Evolutionary conservation across 1,140 invertebrate genomes (phyloP).

Genomic region (Bombus superbus): DNA sequence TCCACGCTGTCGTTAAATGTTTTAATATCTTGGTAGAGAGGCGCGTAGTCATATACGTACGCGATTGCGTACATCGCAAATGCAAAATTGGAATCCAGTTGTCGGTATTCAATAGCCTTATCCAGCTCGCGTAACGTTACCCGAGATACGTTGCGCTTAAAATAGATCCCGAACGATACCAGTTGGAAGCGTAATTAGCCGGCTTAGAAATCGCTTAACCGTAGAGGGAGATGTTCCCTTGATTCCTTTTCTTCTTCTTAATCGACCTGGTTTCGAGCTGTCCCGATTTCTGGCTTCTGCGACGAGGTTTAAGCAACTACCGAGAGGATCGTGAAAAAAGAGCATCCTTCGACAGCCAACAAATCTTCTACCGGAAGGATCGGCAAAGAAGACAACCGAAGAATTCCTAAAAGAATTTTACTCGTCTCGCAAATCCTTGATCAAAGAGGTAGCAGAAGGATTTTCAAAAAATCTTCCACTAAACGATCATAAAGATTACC

Average conservation of each 20-base stretch:
- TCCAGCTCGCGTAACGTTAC: slow-evolving; percentile 40
- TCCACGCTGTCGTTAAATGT: no score
- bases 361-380: neutral
- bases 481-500: no score
- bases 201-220: neutral
- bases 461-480: neutral
- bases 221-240: neutral
- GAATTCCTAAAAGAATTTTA: no score
- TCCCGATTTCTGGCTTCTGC: neutral
- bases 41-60: neutral
- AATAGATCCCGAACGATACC: slow-evolving; percentile 44
- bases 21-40: neutral
- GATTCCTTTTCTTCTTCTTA: neutral
- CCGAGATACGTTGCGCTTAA: slow-evolving; percentile 34
- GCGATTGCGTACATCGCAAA: neutral
- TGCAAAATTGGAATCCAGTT: slow-evolving; percentile 19
- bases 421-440: neutral
- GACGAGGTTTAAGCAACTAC: neutral
- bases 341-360: neutral
- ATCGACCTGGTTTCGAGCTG: neutral
- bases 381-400: neutral
- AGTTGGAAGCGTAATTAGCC: slow-evolving; percentile 45
- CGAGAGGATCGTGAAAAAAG: neutral
- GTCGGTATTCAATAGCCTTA: slow-evolving; percentile 26
- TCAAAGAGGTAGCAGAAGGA: neutral